Base-by-base conservation (phyloP, 2,113 vertebrate genomes). In the Scalopus aquaticus region DNA sequence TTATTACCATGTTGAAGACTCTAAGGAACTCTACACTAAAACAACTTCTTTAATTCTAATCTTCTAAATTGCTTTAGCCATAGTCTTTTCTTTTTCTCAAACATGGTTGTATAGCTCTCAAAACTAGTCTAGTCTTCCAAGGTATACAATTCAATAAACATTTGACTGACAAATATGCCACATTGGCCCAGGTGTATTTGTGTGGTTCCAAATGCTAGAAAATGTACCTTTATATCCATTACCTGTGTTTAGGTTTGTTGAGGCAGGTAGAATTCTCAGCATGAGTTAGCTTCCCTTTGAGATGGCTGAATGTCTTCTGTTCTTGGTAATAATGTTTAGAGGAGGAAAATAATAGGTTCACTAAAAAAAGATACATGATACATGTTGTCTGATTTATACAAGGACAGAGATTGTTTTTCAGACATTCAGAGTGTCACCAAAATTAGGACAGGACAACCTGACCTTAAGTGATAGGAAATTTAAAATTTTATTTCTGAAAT, bases 381-480 rank as follows among this genome's bases (percentile, higher is more conserved):
- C 72, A 0, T 67, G 72, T 76, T 93, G 70, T 89, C 94, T 60
- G 46, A 70, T 72, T 46, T 2, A 28, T 20, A 74, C 92, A 94
- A 95, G 90, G 79, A 83, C 90, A 83, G 42, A 74, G 85, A 92
- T 85, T 87, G 84, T 88, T 92, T 95, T 93, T 94, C 82, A 91
- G 30, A 81, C 72, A 24, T 46, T 93, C 46, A 35, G 12, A 79
- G 19, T 58, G 35, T 73, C 74, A 17, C 80, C 65, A n/a, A 77
- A 81, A 65, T 15, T 44, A 95, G 81, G 81, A 69, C 94, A 44
- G 84, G 81, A 64, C 94, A 44, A 42, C 51, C 42, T 58, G 85
- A 93, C 81, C 94, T 81, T 67, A 60, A 72, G 19, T 39, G 39
- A 82, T 39, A 44, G 26, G 62, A 79, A 92, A 56, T 95, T 72